Evolutionary conservation across 2,888 invertebrate genomes (phyloP).

Genomic region (Ochlodes sylvanus): DNA sequence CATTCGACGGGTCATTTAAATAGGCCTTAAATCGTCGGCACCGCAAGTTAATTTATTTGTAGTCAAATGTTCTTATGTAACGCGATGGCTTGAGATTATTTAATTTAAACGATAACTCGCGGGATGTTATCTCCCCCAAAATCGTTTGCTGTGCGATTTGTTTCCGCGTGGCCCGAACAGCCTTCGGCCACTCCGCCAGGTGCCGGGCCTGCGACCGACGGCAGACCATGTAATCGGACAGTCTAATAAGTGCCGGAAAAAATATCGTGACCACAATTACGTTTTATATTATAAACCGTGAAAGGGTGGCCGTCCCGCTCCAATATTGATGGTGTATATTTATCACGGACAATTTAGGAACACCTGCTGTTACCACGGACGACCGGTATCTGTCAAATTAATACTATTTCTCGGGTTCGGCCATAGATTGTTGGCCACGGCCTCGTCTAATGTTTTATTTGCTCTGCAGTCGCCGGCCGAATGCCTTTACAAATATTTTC

Average conservation of each 20-base stretch:
- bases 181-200: constrained; percentile 1
- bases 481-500: constrained; percentile 45
- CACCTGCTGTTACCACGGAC: constrained; percentile 77
- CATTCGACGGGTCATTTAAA: constrained; percentile 23
- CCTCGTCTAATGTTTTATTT: constrained; percentile 59
- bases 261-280: constrained; percentile 66
- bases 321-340: constrained; percentile 76
- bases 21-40: constrained; percentile 12
- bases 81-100: background rate
- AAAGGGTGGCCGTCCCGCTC: constrained; percentile 62
- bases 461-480: constrained; percentile 47
- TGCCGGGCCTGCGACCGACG: constrained; percentile 1
- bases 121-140: constrained; percentile 22
- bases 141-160: constrained; percentile 20
- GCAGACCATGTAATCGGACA: constrained; percentile 47
- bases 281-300: constrained; percentile 59
- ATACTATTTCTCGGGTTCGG: constrained; percentile 52
- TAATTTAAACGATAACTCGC: constrained; percentile 1
- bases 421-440: constrained; percentile 55
- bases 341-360: constrained; percentile 78
- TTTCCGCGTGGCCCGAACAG: constrained; percentile 11
- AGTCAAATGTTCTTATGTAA: constrained; percentile 12
- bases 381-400: constrained; percentile 75
- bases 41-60: constrained; percentile 17
- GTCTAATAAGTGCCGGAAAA: constrained; percentile 48